Evolutionary conservation across 2,888 invertebrate genomes (phyloP), one percentile per base, ranked within the genome.

Genomic region (Drosophila subsilvestris): DNA sequence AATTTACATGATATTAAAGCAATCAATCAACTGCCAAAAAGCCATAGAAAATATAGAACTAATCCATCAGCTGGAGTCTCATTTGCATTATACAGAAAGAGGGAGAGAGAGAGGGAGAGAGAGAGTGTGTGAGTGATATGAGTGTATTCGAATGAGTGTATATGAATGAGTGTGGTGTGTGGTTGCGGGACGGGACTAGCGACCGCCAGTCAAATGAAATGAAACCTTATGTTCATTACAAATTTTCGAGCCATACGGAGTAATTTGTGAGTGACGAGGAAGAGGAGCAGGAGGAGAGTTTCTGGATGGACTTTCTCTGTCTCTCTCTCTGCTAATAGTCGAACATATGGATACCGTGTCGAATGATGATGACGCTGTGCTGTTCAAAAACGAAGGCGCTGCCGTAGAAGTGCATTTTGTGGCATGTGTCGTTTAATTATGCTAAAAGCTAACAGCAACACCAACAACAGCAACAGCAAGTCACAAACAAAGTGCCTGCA

Each of bases 401-500:
- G 89, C 90, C 90, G 76, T 89, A 85, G 88, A 90, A 90, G 81
- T 90, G 90, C 89, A 89, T 83, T 89, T 89, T 89, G 88, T 83
- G 89, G 90, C 91, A 92, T 91, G 91, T 91, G 91, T 90, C 91
- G 86, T 91, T 91, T 91, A 91, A 91, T 91, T 91, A 90, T 81
- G 89, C 89, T 90, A 91, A 91, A 91, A 91, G 91, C 90, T 85
- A 90, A 89, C 88, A 79, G 62, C 87, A 85, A 66, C 80, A 85
- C 74, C 63, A 75, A 67, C 87, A 85, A 66, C 80, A 85, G 74
- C 63, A 75, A 67, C 42, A 55, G 37, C 59, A 59, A 44, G 53
- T 37, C 67, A 62, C 62, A 67, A 56, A 66, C 65, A 50, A 44
- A 58, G 62, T 63, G 51, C 44, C 57, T 58, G 50, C 44, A 67